Evolutionary conservation across 1,140 invertebrate species (phyloP).

Genomic region (Drosophila melanica): DNA sequence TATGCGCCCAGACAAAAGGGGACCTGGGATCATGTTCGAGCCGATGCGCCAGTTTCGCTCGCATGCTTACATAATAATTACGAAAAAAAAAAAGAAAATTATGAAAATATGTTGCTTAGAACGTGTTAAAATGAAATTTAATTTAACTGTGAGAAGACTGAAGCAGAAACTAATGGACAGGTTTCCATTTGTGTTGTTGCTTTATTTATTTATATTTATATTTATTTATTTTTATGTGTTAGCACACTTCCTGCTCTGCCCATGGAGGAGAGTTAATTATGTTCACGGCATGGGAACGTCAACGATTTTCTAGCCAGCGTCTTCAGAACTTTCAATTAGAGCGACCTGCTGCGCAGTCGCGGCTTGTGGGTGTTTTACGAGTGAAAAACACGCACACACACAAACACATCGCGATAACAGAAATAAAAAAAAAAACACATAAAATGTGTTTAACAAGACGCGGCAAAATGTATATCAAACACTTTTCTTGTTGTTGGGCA

Average conservation of each 20-base stretch:
- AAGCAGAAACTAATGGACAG: conserved; percentile 68
- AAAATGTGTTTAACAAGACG: conserved; percentile 20
- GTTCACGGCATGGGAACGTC: conserved; percentile 55
- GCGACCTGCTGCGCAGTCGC: conserved; percentile 2
- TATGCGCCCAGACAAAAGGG: conserved; percentile 37
- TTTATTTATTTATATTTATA: not conserved
- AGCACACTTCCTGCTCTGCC: conserved; percentile 61
- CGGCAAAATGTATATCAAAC: conserved; percentile 21
- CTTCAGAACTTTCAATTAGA: conserved; percentile 50
- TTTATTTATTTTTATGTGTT: conserved; percentile 12
- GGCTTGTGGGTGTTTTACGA: conserved; percentile 36
- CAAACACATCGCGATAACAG: not conserved
- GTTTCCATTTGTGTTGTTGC: conserved; percentile 48
- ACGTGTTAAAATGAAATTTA: conserved; percentile 81
- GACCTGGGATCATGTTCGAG: not conserved
- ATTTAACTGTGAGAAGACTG: conserved; percentile 78
- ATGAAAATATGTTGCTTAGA: conserved; percentile 58
- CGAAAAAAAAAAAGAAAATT: conserved; percentile 54
- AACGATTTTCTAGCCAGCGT: conserved; percentile 30
- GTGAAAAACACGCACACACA: conserved; percentile 9
- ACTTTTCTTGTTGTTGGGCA: not conserved
- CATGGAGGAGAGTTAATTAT: conserved; percentile 63
- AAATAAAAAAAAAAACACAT: conserved; percentile 23
- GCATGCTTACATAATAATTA: conserved; percentile 82
- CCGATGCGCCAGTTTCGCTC: conserved; percentile 63